Conservation (phyloP, 1,140 invertebrate genomes). For the Odontomachus brunneus region DNA sequence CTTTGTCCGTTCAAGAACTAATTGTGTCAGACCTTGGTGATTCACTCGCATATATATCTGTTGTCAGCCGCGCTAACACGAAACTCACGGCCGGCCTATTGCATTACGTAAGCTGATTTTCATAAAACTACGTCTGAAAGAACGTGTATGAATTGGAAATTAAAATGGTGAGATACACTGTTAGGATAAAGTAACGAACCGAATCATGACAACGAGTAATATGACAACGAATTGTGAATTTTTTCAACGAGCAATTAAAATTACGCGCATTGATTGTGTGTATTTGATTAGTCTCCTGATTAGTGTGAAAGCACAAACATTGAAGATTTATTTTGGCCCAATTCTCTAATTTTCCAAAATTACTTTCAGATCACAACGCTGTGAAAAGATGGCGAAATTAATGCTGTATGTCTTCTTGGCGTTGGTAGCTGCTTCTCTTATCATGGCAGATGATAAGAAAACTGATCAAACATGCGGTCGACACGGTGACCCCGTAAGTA, state of each 20-base stretch:
- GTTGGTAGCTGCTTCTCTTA: conserved; percentile 66
- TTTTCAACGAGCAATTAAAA: too few species aligned
- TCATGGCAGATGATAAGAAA: conserved; percentile 66
- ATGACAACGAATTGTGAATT: not conserved
- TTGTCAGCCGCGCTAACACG: conserved; percentile 3
- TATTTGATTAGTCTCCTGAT: not conserved
- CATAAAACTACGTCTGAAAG: conserved; percentile 24
- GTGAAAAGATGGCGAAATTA: conserved; percentile 74
- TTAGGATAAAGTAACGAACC: not conserved
- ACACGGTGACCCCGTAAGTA: conserved; percentile 79
- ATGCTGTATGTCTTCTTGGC: conserved; percentile 65
- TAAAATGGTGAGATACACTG: not conserved
- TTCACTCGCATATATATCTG: conserved; percentile 61
- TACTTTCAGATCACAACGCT: conserved; percentile 25
- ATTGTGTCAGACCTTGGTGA: conserved; percentile 64
- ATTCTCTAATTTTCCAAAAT: not conserved
- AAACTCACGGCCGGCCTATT: conserved; percentile 16
- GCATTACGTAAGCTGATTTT: conserved; percentile 58
- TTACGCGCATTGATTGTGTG: not conserved
- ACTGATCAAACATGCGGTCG: conserved; percentile 60
- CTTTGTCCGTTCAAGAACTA: conserved; percentile 57
- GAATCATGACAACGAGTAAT: not conserved
- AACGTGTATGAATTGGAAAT: conserved; percentile 4
- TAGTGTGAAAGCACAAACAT: not conserved
- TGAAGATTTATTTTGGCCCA: not conserved